A percentile compares a stretch with the other conserved stretches of the same genome.
Evolutionary conservation across 2,797 vertebrate genomes (phyloP).

Genomic region (Rhabdomys pumilio): DNA sequence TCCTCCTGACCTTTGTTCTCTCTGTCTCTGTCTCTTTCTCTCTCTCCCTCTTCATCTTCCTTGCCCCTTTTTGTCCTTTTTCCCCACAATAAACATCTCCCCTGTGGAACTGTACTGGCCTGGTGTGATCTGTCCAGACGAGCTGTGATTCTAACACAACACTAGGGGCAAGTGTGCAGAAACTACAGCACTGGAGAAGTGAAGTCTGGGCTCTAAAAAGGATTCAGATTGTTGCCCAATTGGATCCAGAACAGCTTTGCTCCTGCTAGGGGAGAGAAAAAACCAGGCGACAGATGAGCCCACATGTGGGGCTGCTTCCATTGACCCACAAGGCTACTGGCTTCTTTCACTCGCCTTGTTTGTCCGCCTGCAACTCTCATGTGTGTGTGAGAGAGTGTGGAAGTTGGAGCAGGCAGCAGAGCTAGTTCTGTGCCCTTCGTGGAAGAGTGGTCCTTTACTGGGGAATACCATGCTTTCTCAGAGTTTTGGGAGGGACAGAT

Average conservation of each 20-base stretch:
- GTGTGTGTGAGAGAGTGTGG: not conserved
- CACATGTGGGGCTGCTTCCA: not conserved
- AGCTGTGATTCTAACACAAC: too few relatives aligned
- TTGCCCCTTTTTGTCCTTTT: too few relatives aligned
- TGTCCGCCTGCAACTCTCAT: not conserved
- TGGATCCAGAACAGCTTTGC: not conserved
- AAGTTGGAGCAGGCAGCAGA: not conserved
- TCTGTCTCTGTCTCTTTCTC: too few relatives aligned
- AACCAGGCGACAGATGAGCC: not conserved
- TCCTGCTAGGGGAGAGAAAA: not conserved
- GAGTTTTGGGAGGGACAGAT: not conserved
- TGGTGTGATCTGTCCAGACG: too few relatives aligned
- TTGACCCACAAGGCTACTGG: rapidly evolving
- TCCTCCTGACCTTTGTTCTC: too few relatives aligned
- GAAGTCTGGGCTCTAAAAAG: not conserved
- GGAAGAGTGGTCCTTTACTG: not conserved
- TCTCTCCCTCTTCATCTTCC: too few relatives aligned
- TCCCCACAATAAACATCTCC: too few relatives aligned
- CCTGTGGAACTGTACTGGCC: too few relatives aligned
- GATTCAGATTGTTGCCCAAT: not conserved
- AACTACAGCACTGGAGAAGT: not conserved
- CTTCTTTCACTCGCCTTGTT: not conserved
- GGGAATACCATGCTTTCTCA: too few relatives aligned
- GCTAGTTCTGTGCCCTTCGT: too few relatives aligned
- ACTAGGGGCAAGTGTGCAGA: not conserved